phyloP scores from a whole-genome alignment of 2,888 invertebrate species.

The Drosophila ustulata region DNA sequence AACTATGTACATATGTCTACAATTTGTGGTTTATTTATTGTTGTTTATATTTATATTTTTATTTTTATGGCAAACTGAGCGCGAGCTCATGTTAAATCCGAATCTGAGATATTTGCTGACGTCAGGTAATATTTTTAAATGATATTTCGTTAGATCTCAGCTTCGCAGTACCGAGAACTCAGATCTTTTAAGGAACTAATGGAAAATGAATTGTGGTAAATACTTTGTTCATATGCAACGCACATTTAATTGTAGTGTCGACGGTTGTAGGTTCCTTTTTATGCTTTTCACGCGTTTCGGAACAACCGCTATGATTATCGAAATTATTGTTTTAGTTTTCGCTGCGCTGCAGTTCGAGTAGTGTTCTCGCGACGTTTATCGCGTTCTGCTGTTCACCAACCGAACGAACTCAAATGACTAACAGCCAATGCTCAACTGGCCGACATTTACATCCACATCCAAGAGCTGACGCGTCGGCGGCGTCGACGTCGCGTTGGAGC shows the following conservation, averaged over 20 bases:
- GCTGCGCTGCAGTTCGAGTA: background rate
- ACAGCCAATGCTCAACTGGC: conserved; percentile 66
- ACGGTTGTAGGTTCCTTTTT: conserved; percentile 16
- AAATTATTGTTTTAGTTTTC: conserved; percentile 10
- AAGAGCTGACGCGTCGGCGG: conserved; percentile 55
- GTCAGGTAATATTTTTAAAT: conserved; percentile 30
- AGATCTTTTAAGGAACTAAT: background rate
- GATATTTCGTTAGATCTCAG: background rate
- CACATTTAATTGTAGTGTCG: conserved; percentile 32
- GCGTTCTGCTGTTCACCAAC: conserved; percentile 59
- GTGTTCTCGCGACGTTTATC: conserved; percentile 13
- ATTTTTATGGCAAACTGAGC: background rate
- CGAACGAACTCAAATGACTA: conserved; percentile 80
- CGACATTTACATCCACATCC: conserved; percentile 71
- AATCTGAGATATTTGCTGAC: conserved; percentile 44
- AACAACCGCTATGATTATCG: conserved; percentile 22
- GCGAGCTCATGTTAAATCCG: conserved; percentile 18
- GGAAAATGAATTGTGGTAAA: conserved; percentile 16
- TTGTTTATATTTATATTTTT: background rate
- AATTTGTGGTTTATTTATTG: background rate
- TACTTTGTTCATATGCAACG: conserved; percentile 35
- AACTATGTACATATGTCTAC: background rate
- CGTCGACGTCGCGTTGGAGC: conserved; percentile 34
- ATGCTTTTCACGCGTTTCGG: background rate
- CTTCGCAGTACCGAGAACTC: background rate